These are phyloP conservation scores for Zaprionus vittiger DNA, from an alignment of 1,140 invertebrate genomes.

Conservation along the genomic window DNA sequence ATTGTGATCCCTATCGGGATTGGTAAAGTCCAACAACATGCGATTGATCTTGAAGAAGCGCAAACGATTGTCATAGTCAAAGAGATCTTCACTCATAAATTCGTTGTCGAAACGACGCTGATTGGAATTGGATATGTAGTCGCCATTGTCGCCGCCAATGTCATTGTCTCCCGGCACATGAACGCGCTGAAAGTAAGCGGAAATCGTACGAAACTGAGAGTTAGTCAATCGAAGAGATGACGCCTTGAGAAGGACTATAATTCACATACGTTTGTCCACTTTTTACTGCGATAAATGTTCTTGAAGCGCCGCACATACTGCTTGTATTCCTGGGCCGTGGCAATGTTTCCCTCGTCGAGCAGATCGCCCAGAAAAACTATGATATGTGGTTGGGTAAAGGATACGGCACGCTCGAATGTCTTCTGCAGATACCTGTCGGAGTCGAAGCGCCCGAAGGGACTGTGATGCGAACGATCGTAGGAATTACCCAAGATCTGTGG, in stretches of 20 bases:
- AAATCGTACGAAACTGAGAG: conserved; percentile 86
- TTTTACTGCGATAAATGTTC: conserved; percentile 88
- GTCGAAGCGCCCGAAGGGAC: conserved; percentile 72
- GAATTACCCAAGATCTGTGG: conserved; percentile 94
- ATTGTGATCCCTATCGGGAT: conserved; percentile 87
- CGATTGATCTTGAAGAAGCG: conserved; percentile 89
- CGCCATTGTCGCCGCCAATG: conserved; percentile 94
- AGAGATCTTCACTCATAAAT: conserved; percentile 89
- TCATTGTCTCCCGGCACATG: conserved; percentile 97
- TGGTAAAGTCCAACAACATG: conserved; percentile 86
- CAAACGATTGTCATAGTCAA: conserved; percentile 86
- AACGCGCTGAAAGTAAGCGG: conserved; percentile 86
- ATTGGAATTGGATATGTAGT: conserved; percentile 90
- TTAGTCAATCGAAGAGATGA: neutral
- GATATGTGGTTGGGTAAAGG: conserved; percentile 92
- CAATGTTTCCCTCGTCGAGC: conserved; percentile 95
- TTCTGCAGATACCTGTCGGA: conserved; percentile 89
- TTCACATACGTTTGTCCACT: conserved; percentile 85
- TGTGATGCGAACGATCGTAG: conserved; percentile 74
- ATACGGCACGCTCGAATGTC: conserved; percentile 90
- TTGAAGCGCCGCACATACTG: conserved; percentile 89
- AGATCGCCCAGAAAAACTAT: conserved; percentile 96
- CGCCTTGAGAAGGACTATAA: neutral
- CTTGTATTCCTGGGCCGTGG: conserved; percentile 88
- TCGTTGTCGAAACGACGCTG: conserved; percentile 91